Conservation (phyloP, 1,140 invertebrate genomes). For the Diorhabda sublineata region DNA sequence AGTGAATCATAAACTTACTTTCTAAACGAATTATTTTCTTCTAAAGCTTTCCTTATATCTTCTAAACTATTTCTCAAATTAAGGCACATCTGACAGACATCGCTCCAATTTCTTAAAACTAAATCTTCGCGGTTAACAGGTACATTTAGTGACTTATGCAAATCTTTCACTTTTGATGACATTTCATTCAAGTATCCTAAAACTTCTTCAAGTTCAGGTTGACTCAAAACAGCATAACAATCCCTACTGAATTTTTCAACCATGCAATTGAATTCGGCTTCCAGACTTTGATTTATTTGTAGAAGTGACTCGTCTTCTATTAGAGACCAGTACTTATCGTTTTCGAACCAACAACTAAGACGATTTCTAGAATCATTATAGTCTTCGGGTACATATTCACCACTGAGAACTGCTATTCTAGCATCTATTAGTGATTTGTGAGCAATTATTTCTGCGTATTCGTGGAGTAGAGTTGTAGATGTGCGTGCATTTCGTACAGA, state of each 20-base stretch:
- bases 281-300: slow-evolving; percentile 39
- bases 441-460: slow-evolving; percentile 70
- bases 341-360: slow-evolving; percentile 33
- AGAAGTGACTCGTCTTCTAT: slow-evolving; percentile 35
- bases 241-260: slow-evolving; percentile 34
- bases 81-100: slow-evolving; percentile 49
- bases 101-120: slow-evolving; percentile 40
- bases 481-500: slow-evolving; percentile 49
- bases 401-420: slow-evolving; percentile 58
- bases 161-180: slow-evolving; percentile 32
- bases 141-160: slow-evolving; percentile 34
- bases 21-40: slow-evolving; percentile 22
- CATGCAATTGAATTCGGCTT: slow-evolving; percentile 44
- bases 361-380: slow-evolving; percentile 9
- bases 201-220: slow-evolving; percentile 35
- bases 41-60: slow-evolving; percentile 23
- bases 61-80: slow-evolving; percentile 30
- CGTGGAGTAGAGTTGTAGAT: slow-evolving; percentile 55
- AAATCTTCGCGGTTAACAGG: slow-evolving; percentile 20
- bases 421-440: slow-evolving; percentile 74
- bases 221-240: slow-evolving; percentile 32
- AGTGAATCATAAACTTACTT: slow-evolving; percentile 21
- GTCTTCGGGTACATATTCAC: slow-evolving; percentile 40
- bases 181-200: slow-evolving; percentile 34
- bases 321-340: slow-evolving; percentile 31